Base-by-base conservation (phyloP, 2,797 vertebrate species). In the Sarcoramphus papa region DNA sequence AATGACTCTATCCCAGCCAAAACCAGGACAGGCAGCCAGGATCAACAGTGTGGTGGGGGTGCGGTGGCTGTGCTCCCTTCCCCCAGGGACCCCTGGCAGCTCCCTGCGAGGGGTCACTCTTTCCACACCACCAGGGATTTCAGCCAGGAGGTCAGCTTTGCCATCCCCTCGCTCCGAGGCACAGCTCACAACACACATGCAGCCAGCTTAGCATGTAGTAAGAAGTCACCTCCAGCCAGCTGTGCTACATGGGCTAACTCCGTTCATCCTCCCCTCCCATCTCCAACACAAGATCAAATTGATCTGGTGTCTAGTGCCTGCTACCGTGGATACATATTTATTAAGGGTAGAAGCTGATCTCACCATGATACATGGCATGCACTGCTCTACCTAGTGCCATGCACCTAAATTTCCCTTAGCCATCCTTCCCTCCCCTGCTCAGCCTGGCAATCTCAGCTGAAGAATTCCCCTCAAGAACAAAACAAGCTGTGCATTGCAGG, bases 41-140 rank as follows among this genome's bases (percentile, higher is more conserved):
- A 79, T 19, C 1, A 12, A 19, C 4, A 21, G 37, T 0, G 0
- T 9, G 18, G 13, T 20, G 53, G 10, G 14, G 11, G 3, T 20
- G 14, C 2, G 0, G 31, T 65, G 37, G 40, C 30, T 75, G 31
- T 33, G 22, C n/a, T 91, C 24, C 53, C 22, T 72, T 60, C 5
- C 14, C 50, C 20, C 1, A 3, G 35, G 21, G 11, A 57, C 4
- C 23, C 48, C 73, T 35, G 31, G 27, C 31, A 57, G 41, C 10
- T 74, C 14, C 16, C 27, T 51, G 30, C 5, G 3, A 33, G 59
- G 16, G n/a, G 30, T 57, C 43, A 14, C 22, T 62, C 17, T 21
- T 54, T 21, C 62, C 51, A 30, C 24, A 16, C 9, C 48, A 30
- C 6, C 21, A 12, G 51, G 62, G 41, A 47, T 51, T 87, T 60